phyloP scores from a whole-genome alignment of 64 coral and sea anemone genomes.

The Stichodactyla mertensii region DNA sequence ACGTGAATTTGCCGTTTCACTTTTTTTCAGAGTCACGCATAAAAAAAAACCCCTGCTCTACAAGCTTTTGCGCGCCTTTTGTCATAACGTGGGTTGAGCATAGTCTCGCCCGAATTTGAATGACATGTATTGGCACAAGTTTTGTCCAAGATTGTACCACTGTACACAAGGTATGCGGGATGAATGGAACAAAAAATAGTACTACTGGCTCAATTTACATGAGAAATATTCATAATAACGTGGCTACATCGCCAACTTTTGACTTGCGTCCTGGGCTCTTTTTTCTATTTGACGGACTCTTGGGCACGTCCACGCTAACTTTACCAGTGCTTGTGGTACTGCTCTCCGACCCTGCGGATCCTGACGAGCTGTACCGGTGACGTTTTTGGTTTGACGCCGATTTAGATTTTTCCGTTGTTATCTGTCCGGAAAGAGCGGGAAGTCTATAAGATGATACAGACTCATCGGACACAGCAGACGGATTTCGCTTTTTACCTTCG shows the following conservation, averaged over 20 bases:
- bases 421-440: background rate
- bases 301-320: slow-evolving; percentile 65
- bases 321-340: slow-evolving; percentile 65
- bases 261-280: background rate
- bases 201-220: too few species aligned
- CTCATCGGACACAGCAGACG: background rate
- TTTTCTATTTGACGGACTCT: slow-evolving; percentile 29
- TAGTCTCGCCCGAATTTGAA: too few species aligned
- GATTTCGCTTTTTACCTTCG: background rate
- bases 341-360: slow-evolving; percentile 54
- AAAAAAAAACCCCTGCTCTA: too few species aligned
- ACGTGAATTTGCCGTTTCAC: too few species aligned
- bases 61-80: too few species aligned
- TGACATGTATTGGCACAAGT: too few species aligned
- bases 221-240: background rate
- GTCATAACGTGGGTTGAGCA: too few species aligned
- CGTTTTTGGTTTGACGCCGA: background rate
- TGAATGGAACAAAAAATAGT: too few species aligned
- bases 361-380: slow-evolving; percentile 11
- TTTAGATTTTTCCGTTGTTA: background rate
- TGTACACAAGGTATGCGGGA: too few species aligned
- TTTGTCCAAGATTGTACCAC: too few species aligned
- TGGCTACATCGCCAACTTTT: background rate
- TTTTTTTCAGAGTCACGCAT: too few species aligned
- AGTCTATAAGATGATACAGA: slow-evolving; percentile 7